Evolutionary conservation across 2,113 vertebrate species (phyloP).

Genomic region (Illadopsis cleaveri): DNA sequence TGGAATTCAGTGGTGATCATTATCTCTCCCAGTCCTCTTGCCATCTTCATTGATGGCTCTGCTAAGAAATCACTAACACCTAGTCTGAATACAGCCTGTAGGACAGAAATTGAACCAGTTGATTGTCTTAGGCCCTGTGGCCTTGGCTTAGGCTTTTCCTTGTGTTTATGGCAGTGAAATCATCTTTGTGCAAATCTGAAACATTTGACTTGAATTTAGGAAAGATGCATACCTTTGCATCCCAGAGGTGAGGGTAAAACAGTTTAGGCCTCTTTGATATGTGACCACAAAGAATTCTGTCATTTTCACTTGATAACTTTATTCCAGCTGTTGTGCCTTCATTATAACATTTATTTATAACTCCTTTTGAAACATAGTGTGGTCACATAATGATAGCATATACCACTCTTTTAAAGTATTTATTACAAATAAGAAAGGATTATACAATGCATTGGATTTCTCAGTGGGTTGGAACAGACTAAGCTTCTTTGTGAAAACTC

Average conservation of each 20-base stretch:
- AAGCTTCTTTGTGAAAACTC: conserved; percentile 41
- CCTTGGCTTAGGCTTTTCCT: neutral
- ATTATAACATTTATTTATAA: neutral
- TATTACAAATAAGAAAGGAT: neutral
- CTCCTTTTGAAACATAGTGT: neutral
- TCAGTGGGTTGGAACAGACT: neutral
- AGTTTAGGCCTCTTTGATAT: neutral
- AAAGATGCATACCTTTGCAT: neutral
- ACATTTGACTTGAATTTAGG: neutral
- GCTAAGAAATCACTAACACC: neutral
- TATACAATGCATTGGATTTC: neutral
- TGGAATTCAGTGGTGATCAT: neutral
- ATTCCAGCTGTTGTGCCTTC: neutral
- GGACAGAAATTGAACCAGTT: neutral
- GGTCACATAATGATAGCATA: neutral
- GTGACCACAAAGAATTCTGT: neutral
- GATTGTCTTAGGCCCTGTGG: neutral
- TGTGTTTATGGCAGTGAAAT: neutral
- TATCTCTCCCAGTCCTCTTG: neutral
- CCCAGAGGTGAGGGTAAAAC: neutral
- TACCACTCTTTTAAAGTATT: neutral
- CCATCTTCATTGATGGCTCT: neutral
- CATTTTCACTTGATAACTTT: neutral
- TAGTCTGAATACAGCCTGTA: neutral
- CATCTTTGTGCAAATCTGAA: neutral